Evolutionary conservation across 2,797 vertebrate genomes (phyloP).

Genomic region (Prionace glauca): DNA sequence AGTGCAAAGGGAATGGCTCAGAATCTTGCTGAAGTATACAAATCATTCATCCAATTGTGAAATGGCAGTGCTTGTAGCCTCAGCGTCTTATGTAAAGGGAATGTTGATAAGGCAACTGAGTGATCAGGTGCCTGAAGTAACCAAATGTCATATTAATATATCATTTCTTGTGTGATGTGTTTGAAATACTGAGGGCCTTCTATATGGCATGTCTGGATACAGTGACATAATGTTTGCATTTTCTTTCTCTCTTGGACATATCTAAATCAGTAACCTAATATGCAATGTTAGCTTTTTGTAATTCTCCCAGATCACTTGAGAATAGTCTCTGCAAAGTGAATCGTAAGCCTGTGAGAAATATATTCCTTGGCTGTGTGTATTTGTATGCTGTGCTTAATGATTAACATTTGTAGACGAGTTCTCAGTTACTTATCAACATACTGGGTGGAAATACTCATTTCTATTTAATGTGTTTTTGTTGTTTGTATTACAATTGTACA

Average conservation of each 20-base stretch:
- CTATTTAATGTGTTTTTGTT: neutral
- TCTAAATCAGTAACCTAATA: neutral
- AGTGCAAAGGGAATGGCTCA: neutral
- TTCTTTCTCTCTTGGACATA: neutral
- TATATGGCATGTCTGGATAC: neutral
- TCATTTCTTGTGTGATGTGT: neutral
- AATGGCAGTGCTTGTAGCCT: neutral
- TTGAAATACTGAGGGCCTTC: slow-evolving; percentile 1
- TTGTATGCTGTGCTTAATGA: slow-evolving; percentile 9
- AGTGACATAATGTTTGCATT: neutral
- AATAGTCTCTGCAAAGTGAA: neutral
- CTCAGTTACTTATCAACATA: neutral
- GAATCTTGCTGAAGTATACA: neutral
- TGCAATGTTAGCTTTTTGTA: slow-evolving; percentile 34
- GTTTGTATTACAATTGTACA: neutral
- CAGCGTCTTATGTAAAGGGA: neutral
- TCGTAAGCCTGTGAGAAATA: neutral
- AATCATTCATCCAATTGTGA: neutral
- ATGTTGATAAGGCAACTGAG: neutral
- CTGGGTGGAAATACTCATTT: neutral
- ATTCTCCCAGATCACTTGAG: neutral
- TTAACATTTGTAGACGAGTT: neutral
- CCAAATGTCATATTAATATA: slow-evolving; percentile 3
- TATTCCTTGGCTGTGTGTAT: slow-evolving; percentile 11
- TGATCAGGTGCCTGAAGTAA: neutral